These are phyloP conservation scores for Calcarius lapponicus DNA, from an alignment of 2,797 vertebrate genomes.

Conservation along the genomic window DNA sequence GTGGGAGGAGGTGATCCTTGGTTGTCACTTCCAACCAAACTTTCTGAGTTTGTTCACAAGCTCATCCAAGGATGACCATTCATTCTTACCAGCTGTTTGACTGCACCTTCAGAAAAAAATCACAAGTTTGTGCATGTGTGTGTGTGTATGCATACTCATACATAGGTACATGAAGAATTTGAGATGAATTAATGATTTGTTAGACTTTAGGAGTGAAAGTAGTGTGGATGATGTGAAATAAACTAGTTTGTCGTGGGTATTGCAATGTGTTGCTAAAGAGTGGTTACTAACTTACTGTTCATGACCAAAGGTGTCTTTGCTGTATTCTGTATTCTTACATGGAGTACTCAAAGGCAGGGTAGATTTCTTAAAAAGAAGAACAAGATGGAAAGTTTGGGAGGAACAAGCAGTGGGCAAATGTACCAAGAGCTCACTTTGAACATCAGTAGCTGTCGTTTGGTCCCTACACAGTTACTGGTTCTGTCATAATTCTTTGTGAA, in stretches of 20 bases:
- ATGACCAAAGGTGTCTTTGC: background rate
- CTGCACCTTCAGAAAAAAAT: background rate
- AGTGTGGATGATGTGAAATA: background rate
- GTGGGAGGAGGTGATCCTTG: background rate
- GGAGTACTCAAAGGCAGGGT: background rate
- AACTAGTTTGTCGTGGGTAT: background rate
- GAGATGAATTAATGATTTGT: background rate
- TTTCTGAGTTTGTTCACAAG: background rate
- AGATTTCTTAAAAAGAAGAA: background rate
- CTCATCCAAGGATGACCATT: background rate
- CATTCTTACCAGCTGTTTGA: background rate
- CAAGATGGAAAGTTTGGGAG: background rate
- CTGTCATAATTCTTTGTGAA: background rate
- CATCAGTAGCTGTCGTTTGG: background rate
- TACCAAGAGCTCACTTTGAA: background rate
- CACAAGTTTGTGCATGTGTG: accelerated
- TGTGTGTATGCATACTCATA: accelerated
- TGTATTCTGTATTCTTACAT: background rate
- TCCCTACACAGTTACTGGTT: background rate
- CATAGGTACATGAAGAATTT: background rate
- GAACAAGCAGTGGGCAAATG: background rate
- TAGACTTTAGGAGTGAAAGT: background rate
- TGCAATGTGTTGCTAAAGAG: background rate
- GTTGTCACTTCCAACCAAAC: background rate
- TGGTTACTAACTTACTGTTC: background rate